A percentile compares a stretch with the other conserved stretches of the same genome.
Conservation (phyloP, 2,888 invertebrate species). For the Ceramica pisi region DNA sequence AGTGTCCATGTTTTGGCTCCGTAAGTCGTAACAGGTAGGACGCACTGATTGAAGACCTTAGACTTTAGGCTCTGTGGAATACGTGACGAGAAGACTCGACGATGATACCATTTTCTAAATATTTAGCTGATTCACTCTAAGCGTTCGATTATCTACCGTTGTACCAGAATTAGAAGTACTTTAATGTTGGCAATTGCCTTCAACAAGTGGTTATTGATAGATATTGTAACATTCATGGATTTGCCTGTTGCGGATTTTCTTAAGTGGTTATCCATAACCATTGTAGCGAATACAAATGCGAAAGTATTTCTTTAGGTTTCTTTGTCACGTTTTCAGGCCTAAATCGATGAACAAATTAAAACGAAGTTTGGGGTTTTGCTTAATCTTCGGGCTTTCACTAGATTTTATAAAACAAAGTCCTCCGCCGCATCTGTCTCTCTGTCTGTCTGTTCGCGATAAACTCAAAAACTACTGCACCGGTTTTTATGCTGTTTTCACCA, state of each 20-base stretch:
- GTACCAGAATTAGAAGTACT: constrained; percentile 1
- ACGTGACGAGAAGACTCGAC: no score
- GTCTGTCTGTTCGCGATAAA: no score
- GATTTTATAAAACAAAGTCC: no score
- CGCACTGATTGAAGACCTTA: no score
- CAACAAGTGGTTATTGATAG: constrained; percentile 34
- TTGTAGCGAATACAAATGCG: constrained; percentile 12
- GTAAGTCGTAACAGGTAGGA: no score
- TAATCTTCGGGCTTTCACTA: no score
- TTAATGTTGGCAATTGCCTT: constrained; percentile 2
- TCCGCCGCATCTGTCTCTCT: no score
- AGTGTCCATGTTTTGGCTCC: no score
- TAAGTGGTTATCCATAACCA: not conserved
- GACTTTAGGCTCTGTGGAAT: no score
- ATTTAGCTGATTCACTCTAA: not conserved
- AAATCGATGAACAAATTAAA: not conserved
- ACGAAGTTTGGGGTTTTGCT: not conserved
- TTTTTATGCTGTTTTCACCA: no score
- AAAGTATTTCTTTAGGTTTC: not conserved
- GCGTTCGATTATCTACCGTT: not conserved
- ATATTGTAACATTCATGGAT: constrained; percentile 13
- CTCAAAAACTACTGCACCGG: no score
- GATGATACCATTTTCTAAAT: not conserved
- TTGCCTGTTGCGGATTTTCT: not conserved
- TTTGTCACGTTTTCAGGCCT: not conserved